A percentile compares a stretch with the other conserved stretches of the same genome.
Evolutionary conservation across 2,797 vertebrate genomes (phyloP).

Genomic region (Mycteria americana): DNA sequence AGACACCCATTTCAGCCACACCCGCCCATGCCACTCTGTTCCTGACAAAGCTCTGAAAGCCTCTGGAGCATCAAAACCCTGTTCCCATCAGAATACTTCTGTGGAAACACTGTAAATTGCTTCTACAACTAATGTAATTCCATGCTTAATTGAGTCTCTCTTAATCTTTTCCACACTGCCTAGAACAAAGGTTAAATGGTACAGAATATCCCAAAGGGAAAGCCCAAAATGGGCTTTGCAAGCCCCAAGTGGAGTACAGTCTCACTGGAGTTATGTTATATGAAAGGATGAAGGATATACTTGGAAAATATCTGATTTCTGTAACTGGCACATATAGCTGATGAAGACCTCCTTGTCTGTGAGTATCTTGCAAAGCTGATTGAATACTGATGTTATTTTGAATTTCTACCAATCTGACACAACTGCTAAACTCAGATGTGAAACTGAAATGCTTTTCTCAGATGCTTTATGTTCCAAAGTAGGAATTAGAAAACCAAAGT

Average conservation of each 20-base stretch:
- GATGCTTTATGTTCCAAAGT: neutral
- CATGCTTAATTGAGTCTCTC: neutral
- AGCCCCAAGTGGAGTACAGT: neutral
- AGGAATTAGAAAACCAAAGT: neutral
- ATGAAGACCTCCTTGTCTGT: neutral
- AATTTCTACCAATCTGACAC: neutral
- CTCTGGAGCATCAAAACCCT: slow-evolving; percentile 14
- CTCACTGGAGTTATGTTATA: neutral
- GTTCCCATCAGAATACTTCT: neutral
- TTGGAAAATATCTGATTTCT: neutral
- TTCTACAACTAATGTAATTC: slow-evolving; percentile 5
- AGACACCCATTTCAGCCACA: slow-evolving; percentile 23
- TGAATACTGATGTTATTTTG: neutral
- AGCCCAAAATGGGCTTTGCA: neutral
- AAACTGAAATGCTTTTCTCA: neutral
- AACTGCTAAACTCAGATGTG: neutral
- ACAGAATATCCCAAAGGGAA: neutral
- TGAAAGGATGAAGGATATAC: neutral
- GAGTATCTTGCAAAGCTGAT: neutral
- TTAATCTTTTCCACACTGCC: neutral
- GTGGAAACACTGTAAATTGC: neutral
- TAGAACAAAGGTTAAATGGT: neutral
- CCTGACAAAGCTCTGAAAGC: slow-evolving; percentile 12
- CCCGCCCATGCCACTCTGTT: neutral
- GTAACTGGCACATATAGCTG: neutral